Evolutionary conservation across 2,888 invertebrate genomes (phyloP), one percentile per base, ranked within the genome.

Genomic region (Megamerina dolium): DNA sequence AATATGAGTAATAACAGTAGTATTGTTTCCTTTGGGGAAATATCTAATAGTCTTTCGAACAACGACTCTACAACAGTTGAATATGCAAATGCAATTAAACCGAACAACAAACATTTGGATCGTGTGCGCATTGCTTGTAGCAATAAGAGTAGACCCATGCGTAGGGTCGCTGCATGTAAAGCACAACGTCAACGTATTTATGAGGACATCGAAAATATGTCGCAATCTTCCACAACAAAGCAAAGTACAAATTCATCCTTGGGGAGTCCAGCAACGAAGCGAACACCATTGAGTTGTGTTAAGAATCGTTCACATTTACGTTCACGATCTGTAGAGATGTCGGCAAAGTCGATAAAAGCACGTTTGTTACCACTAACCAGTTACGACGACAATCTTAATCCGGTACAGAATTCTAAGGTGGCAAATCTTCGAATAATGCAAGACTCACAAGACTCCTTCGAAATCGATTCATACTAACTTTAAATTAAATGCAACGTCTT

Each of bases 211-310:
- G 56, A 57, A 36, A 54, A 54, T 34, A 33, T 33, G 2, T 36
- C 14, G 1, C 5, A n/a, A 4, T 29, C 35, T 36, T 40, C 36
- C 1, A 10, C 33, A 9, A 3, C n/a, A 17, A 30, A 40, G 16
- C 12, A 18, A 34, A 30, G 32, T 4, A n/a, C n/a, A n/a, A n/a
- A n/a, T n/a, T n/a, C n/a, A n/a, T n/a, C n/a, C n/a, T 9, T 13
- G 1, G 3, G 4, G 12, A 27, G 13, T 20, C 26, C 33, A 13
- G 43, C 32, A 9, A 26, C 10, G 4, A 61, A 58, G 34, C 62
- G 68, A 9, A 67, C 68, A 0, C 68, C 68, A 1, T 55, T 68
- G 0, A 52, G 67, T 21, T 63, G 67, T 26, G 58, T 68, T 0
- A 64, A 57, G 21, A 68, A 66, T 50, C 58, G 61, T 1, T 21